Conservation (phyloP, 2,888 invertebrate species). For the Cheilosia vernalis region DNA sequence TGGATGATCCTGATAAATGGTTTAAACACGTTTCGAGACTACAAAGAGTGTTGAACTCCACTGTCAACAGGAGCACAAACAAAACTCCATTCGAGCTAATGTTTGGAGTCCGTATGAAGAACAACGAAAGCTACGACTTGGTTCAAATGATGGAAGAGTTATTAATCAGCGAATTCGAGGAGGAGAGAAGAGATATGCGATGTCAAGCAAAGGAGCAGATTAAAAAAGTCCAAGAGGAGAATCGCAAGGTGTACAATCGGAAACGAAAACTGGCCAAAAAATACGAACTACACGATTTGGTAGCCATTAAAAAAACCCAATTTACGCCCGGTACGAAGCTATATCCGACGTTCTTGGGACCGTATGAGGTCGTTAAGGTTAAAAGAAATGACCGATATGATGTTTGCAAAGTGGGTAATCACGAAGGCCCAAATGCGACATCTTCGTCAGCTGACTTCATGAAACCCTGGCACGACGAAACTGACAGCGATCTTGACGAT, state of each 20-base stretch:
- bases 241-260: constrained; percentile 44
- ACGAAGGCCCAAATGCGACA: constrained; percentile 25
- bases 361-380: constrained; percentile 76
- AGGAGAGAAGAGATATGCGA: constrained; percentile 44
- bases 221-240: constrained; percentile 57
- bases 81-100: constrained; percentile 76
- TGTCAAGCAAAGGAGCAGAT: constrained; percentile 49
- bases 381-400: no score
- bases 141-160: constrained; percentile 38
- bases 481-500: constrained; percentile 8
- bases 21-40: constrained; percentile 75
- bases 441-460: constrained; percentile 29
- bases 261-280: constrained; percentile 29
- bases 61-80: constrained; percentile 46
- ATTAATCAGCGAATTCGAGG: constrained; percentile 26
- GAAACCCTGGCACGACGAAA: constrained; percentile 27
- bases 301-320: constrained; percentile 79
- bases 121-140: constrained; percentile 69
- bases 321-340: constrained; percentile 79
- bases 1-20: constrained; percentile 70
- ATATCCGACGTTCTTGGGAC: constrained; percentile 78
- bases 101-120: constrained; percentile 76
- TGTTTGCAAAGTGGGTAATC: constrained; percentile 18
- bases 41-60: constrained; percentile 73
- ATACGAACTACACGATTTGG: constrained; percentile 43